These are phyloP conservation scores for Noctuana brunneofusca DNA, from an alignment of 2,888 invertebrate genomes.

Conservation along the genomic window DNA sequence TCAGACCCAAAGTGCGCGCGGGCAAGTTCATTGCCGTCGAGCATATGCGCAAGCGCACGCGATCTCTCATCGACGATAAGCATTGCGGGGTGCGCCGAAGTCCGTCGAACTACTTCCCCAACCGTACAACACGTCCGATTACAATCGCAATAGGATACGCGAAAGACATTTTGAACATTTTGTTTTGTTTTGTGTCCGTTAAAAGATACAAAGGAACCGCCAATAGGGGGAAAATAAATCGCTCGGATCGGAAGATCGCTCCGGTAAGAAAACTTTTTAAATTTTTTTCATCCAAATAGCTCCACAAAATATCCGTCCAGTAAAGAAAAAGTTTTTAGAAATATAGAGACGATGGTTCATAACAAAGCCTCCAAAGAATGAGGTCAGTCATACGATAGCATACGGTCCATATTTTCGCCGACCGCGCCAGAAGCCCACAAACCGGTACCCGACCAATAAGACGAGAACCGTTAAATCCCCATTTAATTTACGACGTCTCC, in stretches of 20 bases:
- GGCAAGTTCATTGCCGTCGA: constrained; percentile 65
- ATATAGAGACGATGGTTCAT: no score
- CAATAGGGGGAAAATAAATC: neutral
- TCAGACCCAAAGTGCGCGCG: constrained; percentile 41
- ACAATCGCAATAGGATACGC: constrained; percentile 29
- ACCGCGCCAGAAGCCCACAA: constrained; percentile 30
- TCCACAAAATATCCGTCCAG: no score
- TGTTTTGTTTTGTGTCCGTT: neutral
- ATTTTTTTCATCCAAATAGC: no score
- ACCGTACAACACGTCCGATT: constrained; percentile 33
- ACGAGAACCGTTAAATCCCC: constrained; percentile 37
- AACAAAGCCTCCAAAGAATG: constrained; percentile 14
- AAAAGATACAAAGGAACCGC: constrained; percentile 34
- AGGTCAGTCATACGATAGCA: constrained; percentile 1
- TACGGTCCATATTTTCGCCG: constrained; percentile 33
- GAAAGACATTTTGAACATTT: neutral
- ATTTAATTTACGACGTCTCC: constrained; percentile 45
- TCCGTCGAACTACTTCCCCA: constrained; percentile 6
- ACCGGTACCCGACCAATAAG: constrained; percentile 35
- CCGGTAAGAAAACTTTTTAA: no score
- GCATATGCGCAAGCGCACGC: constrained; percentile 46
- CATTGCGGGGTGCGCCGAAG: constrained; percentile 50
- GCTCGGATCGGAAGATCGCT: no score
- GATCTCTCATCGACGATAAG: constrained; percentile 56
- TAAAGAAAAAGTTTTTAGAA: no score